Evolutionary conservation across 2,113 vertebrate species (phyloP), one percentile per base, ranked within the genome.

Genomic region (Tympanuchus pallidicinctus): DNA sequence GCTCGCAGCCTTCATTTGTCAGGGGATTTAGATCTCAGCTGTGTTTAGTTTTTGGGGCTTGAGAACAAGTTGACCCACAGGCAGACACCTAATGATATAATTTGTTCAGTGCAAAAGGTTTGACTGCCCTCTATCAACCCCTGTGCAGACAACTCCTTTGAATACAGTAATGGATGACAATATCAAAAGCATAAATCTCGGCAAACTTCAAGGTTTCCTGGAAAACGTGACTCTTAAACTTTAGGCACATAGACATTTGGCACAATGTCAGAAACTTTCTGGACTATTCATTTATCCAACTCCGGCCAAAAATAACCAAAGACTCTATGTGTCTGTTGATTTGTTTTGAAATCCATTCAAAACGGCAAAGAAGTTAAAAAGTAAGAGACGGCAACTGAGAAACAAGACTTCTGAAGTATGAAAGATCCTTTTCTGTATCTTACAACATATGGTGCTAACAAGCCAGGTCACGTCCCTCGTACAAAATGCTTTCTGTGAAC

Each of bases 271-370:
- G 96, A 97, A 97, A 97, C 86, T 96, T 94, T 96, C 96, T 97
- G 93, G 94, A 95, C 94, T 96, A 97, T 98, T 98, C 96, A 97
- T 98, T 98, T 98, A 97, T 97, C 95, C 90, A 92, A 96, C 95
- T 94, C 97, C 92, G 96, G 93, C 95, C 95, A 98, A 97, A 98
- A 98, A 98, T 97, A 98, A 97, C 96, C 97, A 95, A 67, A 96
- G 96, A 89, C 86, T 95, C 96, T 93, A 97, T 96, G 97, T 98
- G 98, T 98, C 97, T 98, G 95, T 96, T 97, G 98, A 98, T 98
- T 98, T 98, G 97, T 98, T 98, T 98, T 98, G 97, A 98, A 98
- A 98, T 97, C 81, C 97, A 93, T 97, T 98, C 96, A 97, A 97
- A 98, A 97, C 34, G 92, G 92, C 94, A 97, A 98, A 96, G 97